Evolutionary conservation across 2,113 vertebrate species (phyloP), one percentile per base, ranked within the genome.

Genomic region (Scytalopus superciliaris): DNA sequence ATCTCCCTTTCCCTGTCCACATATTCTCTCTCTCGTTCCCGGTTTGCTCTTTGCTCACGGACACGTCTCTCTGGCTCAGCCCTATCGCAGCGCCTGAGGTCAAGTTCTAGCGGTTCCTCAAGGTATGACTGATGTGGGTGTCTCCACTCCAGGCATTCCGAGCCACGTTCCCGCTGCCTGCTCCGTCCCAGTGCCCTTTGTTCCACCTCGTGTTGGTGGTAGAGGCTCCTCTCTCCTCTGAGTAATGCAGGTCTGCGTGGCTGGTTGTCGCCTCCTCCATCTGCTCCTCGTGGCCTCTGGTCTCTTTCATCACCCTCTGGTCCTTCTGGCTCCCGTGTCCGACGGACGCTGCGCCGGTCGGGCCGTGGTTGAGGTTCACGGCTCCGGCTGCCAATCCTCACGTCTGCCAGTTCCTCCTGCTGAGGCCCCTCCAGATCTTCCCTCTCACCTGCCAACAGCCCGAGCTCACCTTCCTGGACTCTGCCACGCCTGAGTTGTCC

Each of bases 11-110:
- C 2, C 0, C 2, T 53, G 17, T 44, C 8, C 0, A 0, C 1
- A 0, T 2, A 1, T 7, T 82, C 6, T 6, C 0, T 0, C 0
- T 90, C 13, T 0, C 0, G 0, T 18, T 82, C 18, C 3, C 5
- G 0, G 1, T 9, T 2, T 2, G 3, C 19, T 3, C 4, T 0
- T 37, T 5, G 0, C 8, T n/a, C 0, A 1, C 3, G 0, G 1
- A 2, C 0, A 0, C 0, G 0, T 56, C 6, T 55, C 21, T 10
- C 3, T 1, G 0, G 0, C 3, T 79, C 35, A 3, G 0, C 6
- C 1, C 2, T 66, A 0, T 55, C 4, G 0, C 27, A 0, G 3
- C n/a, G 2, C 2, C 6, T 14, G 3, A 24, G 19, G 2, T 76
- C 11, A 2, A 68, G 1, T 18, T 69, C 33, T 49, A 59, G 40